A percentile compares a stretch with the other conserved stretches of the same genome.
These are phyloP conservation scores for Aphelocoma californica DNA, from an alignment of 2,797 vertebrate genomes.

Conservation along the genomic window DNA sequence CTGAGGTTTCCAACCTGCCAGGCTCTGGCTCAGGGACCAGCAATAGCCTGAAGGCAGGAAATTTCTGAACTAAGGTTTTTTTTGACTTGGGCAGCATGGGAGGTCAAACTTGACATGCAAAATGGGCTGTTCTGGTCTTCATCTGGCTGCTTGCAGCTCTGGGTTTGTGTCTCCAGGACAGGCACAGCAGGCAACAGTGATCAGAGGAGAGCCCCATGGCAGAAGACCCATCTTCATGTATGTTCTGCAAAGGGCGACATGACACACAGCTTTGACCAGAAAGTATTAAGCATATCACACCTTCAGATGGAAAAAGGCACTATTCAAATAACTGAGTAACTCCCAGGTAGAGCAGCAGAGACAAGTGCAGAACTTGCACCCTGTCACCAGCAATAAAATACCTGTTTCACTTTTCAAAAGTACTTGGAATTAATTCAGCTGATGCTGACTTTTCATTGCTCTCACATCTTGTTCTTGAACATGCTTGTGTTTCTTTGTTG, in stretches of 20 bases:
- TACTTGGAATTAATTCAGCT: neutral
- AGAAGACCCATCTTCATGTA: accelerated
- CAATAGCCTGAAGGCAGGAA: neutral
- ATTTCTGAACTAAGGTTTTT: neutral
- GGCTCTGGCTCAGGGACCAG: neutral
- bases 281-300: neutral
- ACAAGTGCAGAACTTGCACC: neutral
- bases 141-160: neutral
- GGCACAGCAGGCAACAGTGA: neutral
- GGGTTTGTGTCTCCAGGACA: neutral
- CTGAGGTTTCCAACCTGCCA: neutral
- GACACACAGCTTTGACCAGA: neutral
- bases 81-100: neutral
- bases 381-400: neutral
- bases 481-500: neutral
- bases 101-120: neutral
- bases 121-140: neutral
- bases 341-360: neutral
- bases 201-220: neutral
- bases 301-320: neutral
- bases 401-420: neutral
- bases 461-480: neutral
- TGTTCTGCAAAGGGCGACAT: neutral
- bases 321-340: neutral
- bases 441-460: neutral